Percentiles rank a stretch among this genome's conserved stretches.
phyloP scores from a whole-genome alignment of 2,797 vertebrate species.

The Odontamblyopus lacepedii region DNA sequence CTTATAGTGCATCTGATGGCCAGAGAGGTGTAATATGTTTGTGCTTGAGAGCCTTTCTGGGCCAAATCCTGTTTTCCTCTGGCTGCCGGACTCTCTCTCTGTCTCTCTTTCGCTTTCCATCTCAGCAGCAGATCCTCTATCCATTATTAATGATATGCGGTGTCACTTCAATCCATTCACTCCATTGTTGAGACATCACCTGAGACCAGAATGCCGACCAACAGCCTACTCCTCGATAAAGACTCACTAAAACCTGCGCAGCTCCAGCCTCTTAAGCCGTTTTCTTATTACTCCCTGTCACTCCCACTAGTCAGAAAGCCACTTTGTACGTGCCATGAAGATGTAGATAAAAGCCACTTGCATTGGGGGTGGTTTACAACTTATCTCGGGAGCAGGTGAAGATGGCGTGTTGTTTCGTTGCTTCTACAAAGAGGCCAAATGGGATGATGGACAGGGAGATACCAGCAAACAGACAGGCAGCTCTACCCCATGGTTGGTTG shows the following conservation, averaged over 20 bases:
- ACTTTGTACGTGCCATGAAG: constrained; percentile 62
- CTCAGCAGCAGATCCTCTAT: constrained; percentile 49
- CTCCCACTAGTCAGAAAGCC: constrained; percentile 48
- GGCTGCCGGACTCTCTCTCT: constrained; percentile 38
- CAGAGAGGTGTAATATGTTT: constrained; percentile 50
- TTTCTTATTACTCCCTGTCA: constrained; percentile 60
- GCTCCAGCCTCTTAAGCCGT: constrained; percentile 54
- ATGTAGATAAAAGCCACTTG: constrained; percentile 55
- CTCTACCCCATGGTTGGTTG: constrained; percentile 11
- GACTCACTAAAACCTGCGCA: constrained; percentile 47
- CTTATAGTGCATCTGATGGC: constrained; percentile 53
- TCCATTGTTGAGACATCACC: constrained; percentile 63
- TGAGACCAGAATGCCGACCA: constrained; percentile 41
- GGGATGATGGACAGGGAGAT: constrained; percentile 51
- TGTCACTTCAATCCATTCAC: constrained; percentile 58
- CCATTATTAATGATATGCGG: constrained; percentile 68
- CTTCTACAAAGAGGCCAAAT: constrained; percentile 53
- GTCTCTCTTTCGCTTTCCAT: constrained; percentile 4
- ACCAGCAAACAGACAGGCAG: constrained; percentile 23
- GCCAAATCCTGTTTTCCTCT: constrained; percentile 38
- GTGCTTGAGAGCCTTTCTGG: constrained; percentile 65
- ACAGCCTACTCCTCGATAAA: constrained; percentile 31
- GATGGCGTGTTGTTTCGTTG: constrained; percentile 45
- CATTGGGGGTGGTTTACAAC: constrained; percentile 60
- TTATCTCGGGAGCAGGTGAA: constrained; percentile 46